Percentiles rank a stretch among this genome's conserved stretches.
Conservation (phyloP, 2,113 vertebrate genomes). For the Diadophis punctatus region DNA sequence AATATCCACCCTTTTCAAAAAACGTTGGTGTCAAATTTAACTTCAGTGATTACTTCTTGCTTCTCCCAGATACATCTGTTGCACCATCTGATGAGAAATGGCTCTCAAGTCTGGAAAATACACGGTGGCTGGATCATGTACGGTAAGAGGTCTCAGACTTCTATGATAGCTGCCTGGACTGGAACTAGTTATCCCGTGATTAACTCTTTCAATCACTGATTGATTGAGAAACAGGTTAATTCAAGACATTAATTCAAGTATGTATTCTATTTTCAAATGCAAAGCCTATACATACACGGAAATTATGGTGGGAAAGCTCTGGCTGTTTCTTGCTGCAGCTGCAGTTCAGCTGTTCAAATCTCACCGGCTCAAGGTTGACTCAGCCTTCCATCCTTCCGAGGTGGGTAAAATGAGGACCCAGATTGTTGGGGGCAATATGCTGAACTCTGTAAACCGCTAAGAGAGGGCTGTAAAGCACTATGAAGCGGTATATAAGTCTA, state of each 20-base stretch:
- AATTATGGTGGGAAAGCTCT: background rate
- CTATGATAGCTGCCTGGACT: background rate
- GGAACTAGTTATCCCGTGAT: background rate
- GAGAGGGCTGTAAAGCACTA: too few species aligned
- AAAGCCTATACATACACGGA: background rate
- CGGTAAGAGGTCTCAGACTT: constrained; percentile 67
- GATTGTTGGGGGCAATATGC: too few species aligned
- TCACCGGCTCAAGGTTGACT: too few species aligned
- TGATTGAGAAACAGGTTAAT: background rate
- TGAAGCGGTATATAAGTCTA: too few species aligned
- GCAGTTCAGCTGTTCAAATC: too few species aligned
- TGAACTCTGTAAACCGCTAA: too few species aligned
- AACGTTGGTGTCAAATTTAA: background rate
- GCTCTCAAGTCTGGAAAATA: constrained; percentile 88
- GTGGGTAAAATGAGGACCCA: too few species aligned
- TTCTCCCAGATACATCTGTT: constrained; percentile 73
- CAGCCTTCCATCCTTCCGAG: too few species aligned
- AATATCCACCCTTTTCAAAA: background rate
- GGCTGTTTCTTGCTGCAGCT: background rate
- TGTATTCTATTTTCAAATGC: background rate
- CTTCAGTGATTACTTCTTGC: background rate
- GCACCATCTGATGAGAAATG: constrained; percentile 85
- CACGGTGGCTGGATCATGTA: constrained; percentile 85
- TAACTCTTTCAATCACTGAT: background rate
- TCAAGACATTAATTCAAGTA: background rate